Evolutionary conservation across 2,113 vertebrate genomes (phyloP).

Genomic region (Fulica atra): DNA sequence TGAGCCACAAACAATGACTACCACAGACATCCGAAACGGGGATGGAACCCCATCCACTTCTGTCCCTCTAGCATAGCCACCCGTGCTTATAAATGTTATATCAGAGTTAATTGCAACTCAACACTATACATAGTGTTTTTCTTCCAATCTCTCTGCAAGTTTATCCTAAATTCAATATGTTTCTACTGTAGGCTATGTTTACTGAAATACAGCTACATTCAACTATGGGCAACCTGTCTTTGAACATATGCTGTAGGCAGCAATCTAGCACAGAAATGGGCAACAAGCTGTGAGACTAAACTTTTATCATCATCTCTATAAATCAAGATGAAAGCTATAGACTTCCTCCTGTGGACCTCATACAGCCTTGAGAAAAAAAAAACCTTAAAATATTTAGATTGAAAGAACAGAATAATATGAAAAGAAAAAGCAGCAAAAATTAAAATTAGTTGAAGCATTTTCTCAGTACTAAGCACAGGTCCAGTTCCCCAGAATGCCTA

Average conservation of each 20-base stretch:
- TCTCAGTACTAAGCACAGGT: not conserved
- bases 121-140: not conserved
- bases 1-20: not conserved
- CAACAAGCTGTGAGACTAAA: slow-evolving; percentile 81
- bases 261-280: slow-evolving; percentile 73
- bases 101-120: slow-evolving; percentile 26
- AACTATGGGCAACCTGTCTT: slow-evolving; percentile 78
- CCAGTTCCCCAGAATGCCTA: not conserved
- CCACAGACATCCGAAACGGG: not conserved
- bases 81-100: not conserved
- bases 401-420: slow-evolving; percentile 41
- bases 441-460: slow-evolving; percentile 40
- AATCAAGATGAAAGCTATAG: slow-evolving; percentile 83
- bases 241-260: slow-evolving; percentile 80
- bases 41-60: not conserved
- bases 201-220: slow-evolving; percentile 74
- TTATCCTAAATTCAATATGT: slow-evolving; percentile 73
- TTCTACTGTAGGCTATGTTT: slow-evolving; percentile 73
- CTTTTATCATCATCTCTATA: slow-evolving; percentile 82
- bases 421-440: slow-evolving; percentile 5
- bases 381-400: slow-evolving; percentile 73
- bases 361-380: slow-evolving; percentile 68
- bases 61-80: not conserved
- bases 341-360: slow-evolving; percentile 77
- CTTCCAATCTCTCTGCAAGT: slow-evolving; percentile 32